A percentile compares a stretch with the other conserved stretches of the same genome.
phyloP scores from a whole-genome alignment of 2,113 vertebrate species.

The Lophochroa leadbeateri region DNA sequence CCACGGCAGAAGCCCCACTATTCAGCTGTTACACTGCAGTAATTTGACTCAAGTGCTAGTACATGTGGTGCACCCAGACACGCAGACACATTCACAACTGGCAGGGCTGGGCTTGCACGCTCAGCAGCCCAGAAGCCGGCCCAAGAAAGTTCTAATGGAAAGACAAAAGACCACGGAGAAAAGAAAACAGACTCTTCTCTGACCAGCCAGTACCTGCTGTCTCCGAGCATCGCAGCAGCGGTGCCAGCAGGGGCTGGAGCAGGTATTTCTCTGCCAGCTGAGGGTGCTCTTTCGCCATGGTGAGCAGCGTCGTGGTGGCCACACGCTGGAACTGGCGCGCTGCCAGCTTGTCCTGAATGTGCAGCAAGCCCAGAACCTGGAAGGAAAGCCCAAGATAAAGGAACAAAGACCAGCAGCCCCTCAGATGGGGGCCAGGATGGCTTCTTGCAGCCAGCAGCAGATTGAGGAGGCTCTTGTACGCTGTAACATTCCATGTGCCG shows the following conservation, averaged over 20 bases:
- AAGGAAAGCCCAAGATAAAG: background rate
- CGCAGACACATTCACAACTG: rapidly evolving
- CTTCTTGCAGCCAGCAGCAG: rapidly evolving
- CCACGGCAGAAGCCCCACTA: background rate
- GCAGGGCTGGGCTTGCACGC: background rate
- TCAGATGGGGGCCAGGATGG: background rate
- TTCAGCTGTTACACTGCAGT: background rate
- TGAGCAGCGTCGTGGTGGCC: slow-evolving; percentile 81
- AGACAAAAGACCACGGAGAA: background rate
- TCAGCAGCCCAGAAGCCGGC: background rate
- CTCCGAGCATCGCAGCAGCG: slow-evolving; percentile 75
- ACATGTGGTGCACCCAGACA: rapidly evolving
- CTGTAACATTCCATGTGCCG: rapidly evolving
- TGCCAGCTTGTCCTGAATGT: slow-evolving; percentile 83
- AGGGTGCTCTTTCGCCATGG: slow-evolving; percentile 79
- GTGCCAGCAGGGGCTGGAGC: slow-evolving; percentile 80
- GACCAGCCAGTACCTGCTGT: slow-evolving; percentile 56
- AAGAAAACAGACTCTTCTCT: rapidly evolving
- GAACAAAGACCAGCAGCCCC: background rate
- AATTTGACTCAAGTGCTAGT: background rate
- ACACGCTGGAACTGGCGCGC: slow-evolving; percentile 89
- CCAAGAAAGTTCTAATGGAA: background rate
- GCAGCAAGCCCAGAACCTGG: slow-evolving; percentile 89
- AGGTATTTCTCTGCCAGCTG: slow-evolving; percentile 79
- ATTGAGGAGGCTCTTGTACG: background rate